phyloP scores from a whole-genome alignment of 2,888 invertebrate genomes.

The Lordiphosa andalusiaca region DNA sequence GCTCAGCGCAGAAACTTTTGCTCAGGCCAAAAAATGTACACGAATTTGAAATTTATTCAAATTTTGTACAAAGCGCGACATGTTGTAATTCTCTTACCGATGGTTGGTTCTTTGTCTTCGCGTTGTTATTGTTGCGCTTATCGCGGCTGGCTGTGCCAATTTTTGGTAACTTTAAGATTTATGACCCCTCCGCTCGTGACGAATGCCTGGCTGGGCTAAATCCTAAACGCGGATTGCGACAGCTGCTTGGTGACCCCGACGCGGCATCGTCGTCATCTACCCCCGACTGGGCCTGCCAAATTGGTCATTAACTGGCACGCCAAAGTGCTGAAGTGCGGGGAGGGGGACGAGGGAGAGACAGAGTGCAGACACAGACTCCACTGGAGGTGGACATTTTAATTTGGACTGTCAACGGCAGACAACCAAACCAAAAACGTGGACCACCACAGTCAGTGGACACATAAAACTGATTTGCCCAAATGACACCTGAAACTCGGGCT shows the following conservation, averaged over 20 bases:
- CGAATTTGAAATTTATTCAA: slow-evolving; percentile 73
- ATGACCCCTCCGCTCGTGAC: slow-evolving; percentile 41
- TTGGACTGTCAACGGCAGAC: slow-evolving; percentile 75
- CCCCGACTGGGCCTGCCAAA: slow-evolving; percentile 48
- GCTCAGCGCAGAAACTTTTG: slow-evolving; percentile 51
- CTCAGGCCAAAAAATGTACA: slow-evolving; percentile 7
- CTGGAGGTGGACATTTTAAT: slow-evolving; percentile 71
- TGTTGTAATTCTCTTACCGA: slow-evolving; percentile 63
- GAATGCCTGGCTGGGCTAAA: slow-evolving; percentile 31
- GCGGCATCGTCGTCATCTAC: neutral
- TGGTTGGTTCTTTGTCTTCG: slow-evolving; percentile 33
- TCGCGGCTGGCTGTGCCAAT: slow-evolving; percentile 23
- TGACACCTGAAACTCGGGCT: slow-evolving; percentile 54
- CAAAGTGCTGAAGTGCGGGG: slow-evolving; percentile 4
- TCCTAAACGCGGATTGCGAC: slow-evolving; percentile 66
- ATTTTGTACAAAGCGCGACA: slow-evolving; percentile 68
- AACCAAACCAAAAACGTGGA: slow-evolving; percentile 16
- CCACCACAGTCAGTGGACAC: slow-evolving; percentile 20
- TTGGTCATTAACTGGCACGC: slow-evolving; percentile 70
- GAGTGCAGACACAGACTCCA: slow-evolving; percentile 20
- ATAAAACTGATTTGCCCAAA: slow-evolving; percentile 46
- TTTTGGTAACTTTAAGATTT: slow-evolving; percentile 67
- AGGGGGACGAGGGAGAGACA: neutral
- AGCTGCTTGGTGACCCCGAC: slow-evolving; percentile 46
- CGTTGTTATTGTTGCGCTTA: slow-evolving; percentile 8